Evolutionary conservation across 2,888 invertebrate genomes (phyloP).

Genomic region (Tipula unca): DNA sequence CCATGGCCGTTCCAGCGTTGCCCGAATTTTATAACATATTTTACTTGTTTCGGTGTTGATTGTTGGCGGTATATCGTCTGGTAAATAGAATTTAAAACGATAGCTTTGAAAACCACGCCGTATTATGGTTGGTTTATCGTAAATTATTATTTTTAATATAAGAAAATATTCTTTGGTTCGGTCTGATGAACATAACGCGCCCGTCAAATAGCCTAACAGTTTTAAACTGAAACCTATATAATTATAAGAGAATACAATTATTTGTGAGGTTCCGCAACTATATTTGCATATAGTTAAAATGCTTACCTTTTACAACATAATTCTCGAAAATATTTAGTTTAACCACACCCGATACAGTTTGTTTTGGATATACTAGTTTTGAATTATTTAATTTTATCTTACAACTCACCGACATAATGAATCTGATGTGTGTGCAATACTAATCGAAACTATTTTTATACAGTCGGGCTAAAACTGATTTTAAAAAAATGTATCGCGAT

Average conservation of each 20-base stretch:
- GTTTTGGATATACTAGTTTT: neutral
- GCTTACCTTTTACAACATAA: neutral
- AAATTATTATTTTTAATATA: neutral
- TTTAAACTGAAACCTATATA: neutral
- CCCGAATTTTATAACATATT: neutral
- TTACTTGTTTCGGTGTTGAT: neutral
- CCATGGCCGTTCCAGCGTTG: neutral
- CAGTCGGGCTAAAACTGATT: neutral
- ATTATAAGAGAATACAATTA: neutral
- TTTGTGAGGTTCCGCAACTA: too few relatives aligned
- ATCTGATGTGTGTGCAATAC: neutral
- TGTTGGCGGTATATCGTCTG: neutral
- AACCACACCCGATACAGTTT: neutral
- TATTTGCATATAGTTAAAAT: neutral
- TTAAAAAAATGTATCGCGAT: neutral
- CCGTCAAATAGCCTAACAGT: neutral
- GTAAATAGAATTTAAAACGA: neutral
- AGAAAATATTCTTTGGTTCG: neutral
- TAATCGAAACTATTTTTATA: neutral
- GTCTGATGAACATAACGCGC: neutral
- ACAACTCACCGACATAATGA: neutral
- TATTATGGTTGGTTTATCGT: neutral
- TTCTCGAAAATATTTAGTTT: neutral
- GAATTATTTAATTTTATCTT: neutral
- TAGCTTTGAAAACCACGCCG: neutral